Conservation (phyloP, 1,140 invertebrate genomes). For the Rhynchophorus ferrugineus region DNA sequence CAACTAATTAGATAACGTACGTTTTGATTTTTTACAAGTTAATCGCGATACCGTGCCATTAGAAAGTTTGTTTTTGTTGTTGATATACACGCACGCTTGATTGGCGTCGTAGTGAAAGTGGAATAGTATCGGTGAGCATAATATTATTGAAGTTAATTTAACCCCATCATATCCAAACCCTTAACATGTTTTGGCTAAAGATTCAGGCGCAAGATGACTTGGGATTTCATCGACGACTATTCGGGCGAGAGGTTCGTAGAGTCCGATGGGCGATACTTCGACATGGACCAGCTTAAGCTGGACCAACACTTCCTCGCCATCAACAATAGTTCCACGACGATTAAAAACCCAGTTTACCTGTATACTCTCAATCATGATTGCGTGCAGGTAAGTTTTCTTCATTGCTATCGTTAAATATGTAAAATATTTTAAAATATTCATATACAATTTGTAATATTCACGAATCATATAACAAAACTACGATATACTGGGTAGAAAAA, state of each 20-base stretch:
- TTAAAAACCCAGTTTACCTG: conserved; percentile 20
- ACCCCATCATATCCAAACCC: too few relatives aligned
- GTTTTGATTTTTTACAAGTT: too few relatives aligned
- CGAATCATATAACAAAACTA: neutral
- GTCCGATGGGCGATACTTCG: conserved; percentile 17
- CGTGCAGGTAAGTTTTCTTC: conserved; percentile 20
- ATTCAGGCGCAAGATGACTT: conserved; percentile 13
- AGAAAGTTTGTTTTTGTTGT: too few relatives aligned
- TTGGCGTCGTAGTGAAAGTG: too few relatives aligned
- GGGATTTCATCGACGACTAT: conserved; percentile 28
- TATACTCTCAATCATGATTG: conserved; percentile 28
- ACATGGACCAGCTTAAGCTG: conserved; percentile 26
- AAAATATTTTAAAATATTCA: neutral
- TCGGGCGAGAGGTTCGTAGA: conserved; percentile 16
- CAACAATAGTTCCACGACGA: too few relatives aligned
- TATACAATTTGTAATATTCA: neutral
- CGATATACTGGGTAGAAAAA: too few relatives aligned
- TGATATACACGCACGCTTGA: too few relatives aligned
- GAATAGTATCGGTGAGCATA: too few relatives aligned
- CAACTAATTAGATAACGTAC: too few relatives aligned
- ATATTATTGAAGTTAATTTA: too few relatives aligned
- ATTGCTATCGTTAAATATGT: neutral
- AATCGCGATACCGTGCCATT: too few relatives aligned
- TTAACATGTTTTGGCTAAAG: too few relatives aligned
- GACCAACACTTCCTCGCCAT: conserved; percentile 16